These are phyloP conservation scores for Eristalis pertinax DNA, from an alignment of 2,888 invertebrate species.

Conservation along the genomic window DNA sequence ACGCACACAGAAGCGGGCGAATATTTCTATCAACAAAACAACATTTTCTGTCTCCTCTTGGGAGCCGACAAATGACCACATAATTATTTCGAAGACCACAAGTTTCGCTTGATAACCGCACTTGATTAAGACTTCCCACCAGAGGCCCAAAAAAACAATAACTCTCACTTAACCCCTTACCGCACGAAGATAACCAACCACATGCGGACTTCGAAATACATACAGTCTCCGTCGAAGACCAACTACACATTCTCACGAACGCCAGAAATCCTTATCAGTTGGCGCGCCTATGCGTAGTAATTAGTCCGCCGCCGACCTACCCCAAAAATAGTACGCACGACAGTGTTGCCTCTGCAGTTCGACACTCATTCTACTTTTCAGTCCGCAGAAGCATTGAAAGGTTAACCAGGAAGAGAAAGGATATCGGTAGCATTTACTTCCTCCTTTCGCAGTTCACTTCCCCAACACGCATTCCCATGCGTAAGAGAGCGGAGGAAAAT, in stretches of 20 bases:
- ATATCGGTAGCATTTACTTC: slow-evolving; percentile 23
- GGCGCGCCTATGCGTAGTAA: slow-evolving; percentile 33
- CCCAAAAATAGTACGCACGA: slow-evolving; percentile 39
- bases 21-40: no score
- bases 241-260: slow-evolving; percentile 3
- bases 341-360: slow-evolving; percentile 35
- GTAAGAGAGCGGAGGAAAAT: slow-evolving; percentile 25
- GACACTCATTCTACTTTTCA: background rate
- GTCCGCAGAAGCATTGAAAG: background rate
- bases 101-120: slow-evolving; percentile 31
- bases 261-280: slow-evolving; percentile 42
- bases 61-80: background rate
- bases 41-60: background rate
- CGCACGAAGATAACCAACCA: slow-evolving; percentile 31
- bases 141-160: background rate
- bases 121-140: slow-evolving; percentile 19
- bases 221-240: background rate
- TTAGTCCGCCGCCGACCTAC: slow-evolving; percentile 47
- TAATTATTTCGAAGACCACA: slow-evolving; percentile 12
- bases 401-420: slow-evolving; percentile 26
- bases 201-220: background rate
- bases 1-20: background rate
- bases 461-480: slow-evolving; percentile 3
- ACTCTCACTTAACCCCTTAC: slow-evolving; percentile 53
- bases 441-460: slow-evolving; percentile 8